Conservation (phyloP, 2,888 invertebrate species). For the Tetragonula carbonaria region DNA sequence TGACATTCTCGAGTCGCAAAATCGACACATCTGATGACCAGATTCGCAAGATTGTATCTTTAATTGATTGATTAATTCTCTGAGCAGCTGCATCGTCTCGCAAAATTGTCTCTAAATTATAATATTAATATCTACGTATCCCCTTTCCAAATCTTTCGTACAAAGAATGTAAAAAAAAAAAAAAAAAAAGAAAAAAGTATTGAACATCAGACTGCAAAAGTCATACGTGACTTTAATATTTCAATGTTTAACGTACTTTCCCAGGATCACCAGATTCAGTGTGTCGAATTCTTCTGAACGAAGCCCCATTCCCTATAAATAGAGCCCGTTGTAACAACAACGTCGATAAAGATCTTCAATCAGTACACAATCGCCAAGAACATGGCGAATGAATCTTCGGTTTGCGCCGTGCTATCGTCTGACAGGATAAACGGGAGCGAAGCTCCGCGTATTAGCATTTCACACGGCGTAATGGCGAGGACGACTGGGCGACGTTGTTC, state of each 20-base stretch:
- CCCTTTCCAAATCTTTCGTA: no score
- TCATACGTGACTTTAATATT: neutral
- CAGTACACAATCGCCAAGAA: neutral
- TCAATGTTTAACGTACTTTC: neutral
- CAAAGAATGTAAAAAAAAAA: neutral
- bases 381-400: conserved; percentile 17
- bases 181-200: neutral
- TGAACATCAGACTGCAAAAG: neutral
- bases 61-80: no score
- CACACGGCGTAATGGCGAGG: conserved; percentile 50
- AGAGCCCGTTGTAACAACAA: neutral
- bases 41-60: neutral
- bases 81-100: no score
- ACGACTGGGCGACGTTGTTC: conserved; percentile 31
- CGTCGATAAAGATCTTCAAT: neutral
- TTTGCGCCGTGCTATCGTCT: conserved; percentile 47
- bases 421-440: conserved; percentile 49
- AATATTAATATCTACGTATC: no score
- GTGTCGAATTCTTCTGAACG: no score
- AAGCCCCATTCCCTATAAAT: neutral
- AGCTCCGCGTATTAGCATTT: conserved; percentile 59
- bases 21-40: neutral
- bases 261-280: no score
- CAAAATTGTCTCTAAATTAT: no score
- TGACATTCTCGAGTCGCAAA: neutral